These are phyloP conservation scores for Drosophila nigromelanica DNA, from an alignment of 1,140 invertebrate species.

Conservation along the genomic window DNA sequence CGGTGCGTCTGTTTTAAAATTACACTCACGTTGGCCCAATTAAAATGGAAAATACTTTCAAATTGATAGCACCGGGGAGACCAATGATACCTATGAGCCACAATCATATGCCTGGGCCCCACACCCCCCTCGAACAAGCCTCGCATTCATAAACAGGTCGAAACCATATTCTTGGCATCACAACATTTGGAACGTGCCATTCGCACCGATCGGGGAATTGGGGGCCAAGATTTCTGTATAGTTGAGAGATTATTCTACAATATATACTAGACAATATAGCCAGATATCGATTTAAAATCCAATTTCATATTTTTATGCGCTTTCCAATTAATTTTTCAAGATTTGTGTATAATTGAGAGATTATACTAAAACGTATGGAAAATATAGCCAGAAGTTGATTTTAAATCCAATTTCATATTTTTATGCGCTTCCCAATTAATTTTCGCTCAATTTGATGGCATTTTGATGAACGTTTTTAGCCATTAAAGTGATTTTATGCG, in stretches of 20 bases:
- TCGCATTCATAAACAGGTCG: constrained; percentile 25
- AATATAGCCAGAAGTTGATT: constrained; percentile 9
- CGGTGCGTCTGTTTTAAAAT: constrained; percentile 22
- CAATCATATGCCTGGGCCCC: neutral
- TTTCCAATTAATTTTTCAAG: constrained; percentile 10
- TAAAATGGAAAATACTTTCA: constrained; percentile 22
- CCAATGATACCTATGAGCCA: neutral
- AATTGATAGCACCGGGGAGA: constrained; percentile 5
- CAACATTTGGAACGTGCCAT: constrained; percentile 24
- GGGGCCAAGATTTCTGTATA: no score
- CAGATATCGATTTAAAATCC: constrained; percentile 2
- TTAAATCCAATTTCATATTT: neutral
- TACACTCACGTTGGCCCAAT: constrained; percentile 41
- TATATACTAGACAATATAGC: neutral
- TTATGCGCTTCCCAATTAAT: constrained; percentile 1
- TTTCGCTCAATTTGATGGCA: constrained; percentile 27
- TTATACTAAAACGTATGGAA: neutral
- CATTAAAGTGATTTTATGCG: constrained; percentile 28
- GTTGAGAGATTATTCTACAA: no score
- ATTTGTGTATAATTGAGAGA: no score
- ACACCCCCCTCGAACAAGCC: neutral
- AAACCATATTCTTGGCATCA: constrained; percentile 10
- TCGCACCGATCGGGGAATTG: constrained; percentile 17
- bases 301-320: neutral
- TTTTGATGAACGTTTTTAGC: constrained; percentile 26